Base-by-base conservation (phyloP, 2,888 invertebrate species). In the Drosophila setosimentum region DNA sequence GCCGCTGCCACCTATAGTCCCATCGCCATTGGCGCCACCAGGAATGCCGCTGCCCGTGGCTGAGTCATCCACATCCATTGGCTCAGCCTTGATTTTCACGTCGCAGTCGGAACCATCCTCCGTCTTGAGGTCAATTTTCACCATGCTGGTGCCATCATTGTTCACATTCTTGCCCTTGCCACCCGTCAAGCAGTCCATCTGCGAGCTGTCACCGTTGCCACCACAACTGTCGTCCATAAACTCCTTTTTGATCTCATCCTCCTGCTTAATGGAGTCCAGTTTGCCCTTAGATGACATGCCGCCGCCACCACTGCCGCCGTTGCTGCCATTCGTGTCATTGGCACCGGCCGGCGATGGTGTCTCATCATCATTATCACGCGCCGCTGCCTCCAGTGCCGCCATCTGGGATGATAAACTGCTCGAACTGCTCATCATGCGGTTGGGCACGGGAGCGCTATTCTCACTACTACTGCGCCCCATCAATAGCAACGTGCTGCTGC, bases 311-410 rank as follows among this genome's bases (percentile, higher is more conserved):
- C 86, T 83, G 2, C 85, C 83, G 1, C 83, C 80, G 18, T 76
- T 82, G 21, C 79, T 78, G 0, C 81, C 83, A 48, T 82, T 89
- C 0, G 87, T 87, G 61, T 87, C 89, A 57, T 91, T 87, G 24
- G 94, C 91, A 18, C 91, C 91, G 40, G 82, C 82, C 1, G 95
- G 94, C 63, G 95, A 95, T 27, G 95, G 95, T 30, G 95, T 95
- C 45, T 95, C 95, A 75, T 96, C 95, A 75, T 95, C 95, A 82
- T 95, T 94, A 80, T 95, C 95, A 33, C 95, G 94, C 0, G 95
- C 95, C 6, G 96, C 95, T 7, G 96, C 96, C 80, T 95, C 95
- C 61, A 96, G 94, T 6, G 96, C 96, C 18, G 96, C 96, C 95
- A 96, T 95, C 92, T 96, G 96, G 13, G 96, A 95, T 27, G 96